Conservation (phyloP, 2,113 vertebrate genomes). For the Chinchilla lanigera region DNA sequence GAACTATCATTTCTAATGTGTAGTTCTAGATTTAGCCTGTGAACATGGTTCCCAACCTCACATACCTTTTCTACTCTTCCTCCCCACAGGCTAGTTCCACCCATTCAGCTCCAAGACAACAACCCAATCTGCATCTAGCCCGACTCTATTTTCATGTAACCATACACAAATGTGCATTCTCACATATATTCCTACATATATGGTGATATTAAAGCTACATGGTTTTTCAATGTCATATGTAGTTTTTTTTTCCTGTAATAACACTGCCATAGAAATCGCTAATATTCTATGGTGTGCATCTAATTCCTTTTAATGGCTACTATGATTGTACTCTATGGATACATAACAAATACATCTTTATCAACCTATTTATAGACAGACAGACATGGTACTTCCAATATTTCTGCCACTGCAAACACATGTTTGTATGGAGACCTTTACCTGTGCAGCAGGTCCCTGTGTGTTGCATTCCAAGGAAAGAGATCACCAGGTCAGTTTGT, state of each 20-base stretch:
- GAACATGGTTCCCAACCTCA: neutral
- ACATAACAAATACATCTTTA: neutral
- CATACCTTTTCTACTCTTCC: neutral
- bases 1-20: neutral
- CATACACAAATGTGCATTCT: neutral
- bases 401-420: slow-evolving; percentile 13
- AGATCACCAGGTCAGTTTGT: neutral
- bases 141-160: neutral
- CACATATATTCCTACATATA: neutral
- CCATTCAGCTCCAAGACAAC: neutral
- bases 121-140: too few relatives aligned
- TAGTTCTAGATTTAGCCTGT: neutral
- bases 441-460: neutral
- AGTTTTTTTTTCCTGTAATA: neutral
- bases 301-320: neutral
- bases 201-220: neutral
- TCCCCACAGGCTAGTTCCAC: neutral
- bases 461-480: neutral
- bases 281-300: neutral
- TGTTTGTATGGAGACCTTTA: slow-evolving; percentile 1
- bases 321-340: neutral
- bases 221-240: neutral
- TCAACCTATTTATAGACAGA: neutral
- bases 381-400: neutral
- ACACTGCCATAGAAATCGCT: neutral